Evolutionary conservation across 2,113 vertebrate genomes (phyloP).

Genomic region (Acrocephalus kingi): DNA sequence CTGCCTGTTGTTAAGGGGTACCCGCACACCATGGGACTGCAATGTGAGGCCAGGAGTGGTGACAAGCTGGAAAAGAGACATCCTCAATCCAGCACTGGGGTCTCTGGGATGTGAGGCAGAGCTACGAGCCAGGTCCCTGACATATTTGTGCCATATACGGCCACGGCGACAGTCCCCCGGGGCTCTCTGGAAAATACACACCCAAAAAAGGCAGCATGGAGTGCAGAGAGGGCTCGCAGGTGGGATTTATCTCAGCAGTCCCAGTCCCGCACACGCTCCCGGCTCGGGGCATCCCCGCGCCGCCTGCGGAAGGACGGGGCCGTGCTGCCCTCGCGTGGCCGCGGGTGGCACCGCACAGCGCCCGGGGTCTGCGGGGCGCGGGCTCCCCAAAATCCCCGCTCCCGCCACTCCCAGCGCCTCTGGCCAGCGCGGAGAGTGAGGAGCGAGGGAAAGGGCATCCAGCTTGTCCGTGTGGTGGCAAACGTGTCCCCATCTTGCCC

Average conservation of each 20-base stretch:
- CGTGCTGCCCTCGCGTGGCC: constrained; percentile 35
- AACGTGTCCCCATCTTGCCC: background rate
- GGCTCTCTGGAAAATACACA: fast-evolving
- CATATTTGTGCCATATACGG: too few species aligned
- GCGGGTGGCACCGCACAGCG: background rate
- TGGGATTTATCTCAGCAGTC: background rate
- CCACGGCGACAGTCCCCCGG: background rate
- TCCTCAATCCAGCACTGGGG: background rate
- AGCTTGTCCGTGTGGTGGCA: fast-evolving
- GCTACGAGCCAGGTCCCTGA: background rate
- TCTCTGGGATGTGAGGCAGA: background rate
- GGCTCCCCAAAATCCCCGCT: background rate
- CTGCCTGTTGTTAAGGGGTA: background rate
- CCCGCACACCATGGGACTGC: background rate
- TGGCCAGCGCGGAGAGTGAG: fast-evolving
- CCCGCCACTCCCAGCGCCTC: background rate
- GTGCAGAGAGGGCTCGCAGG: fast-evolving
- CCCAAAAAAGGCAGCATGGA: background rate
- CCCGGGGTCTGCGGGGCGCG: background rate
- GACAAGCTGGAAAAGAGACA: background rate
- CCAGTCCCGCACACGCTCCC: fast-evolving
- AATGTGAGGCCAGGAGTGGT: background rate
- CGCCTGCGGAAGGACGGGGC: background rate
- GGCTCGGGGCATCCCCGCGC: background rate
- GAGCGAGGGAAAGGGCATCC: background rate